phyloP scores from a whole-genome alignment of 2,888 invertebrate species.

The Parnassius glacialis region DNA sequence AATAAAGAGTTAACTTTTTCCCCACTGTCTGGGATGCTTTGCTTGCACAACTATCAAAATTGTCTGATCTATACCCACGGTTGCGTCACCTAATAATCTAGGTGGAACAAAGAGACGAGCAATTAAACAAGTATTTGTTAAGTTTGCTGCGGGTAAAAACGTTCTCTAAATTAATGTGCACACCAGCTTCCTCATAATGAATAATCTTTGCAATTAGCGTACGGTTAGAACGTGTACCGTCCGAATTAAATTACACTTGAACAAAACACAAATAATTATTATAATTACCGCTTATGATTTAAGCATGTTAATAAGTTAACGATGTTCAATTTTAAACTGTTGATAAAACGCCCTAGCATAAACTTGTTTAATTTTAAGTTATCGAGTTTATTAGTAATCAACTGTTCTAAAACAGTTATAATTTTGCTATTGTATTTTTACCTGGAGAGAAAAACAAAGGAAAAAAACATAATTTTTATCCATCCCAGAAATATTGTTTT shows the following conservation, averaged over 20 bases:
- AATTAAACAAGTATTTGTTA: slow-evolving; percentile 77
- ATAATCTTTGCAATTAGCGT: slow-evolving; percentile 74
- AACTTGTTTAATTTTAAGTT: slow-evolving; percentile 18
- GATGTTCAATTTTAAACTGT: slow-evolving; percentile 17
- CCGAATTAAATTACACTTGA: slow-evolving; percentile 16
- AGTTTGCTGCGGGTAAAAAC: slow-evolving; percentile 65
- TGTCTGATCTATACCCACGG: slow-evolving; percentile 54
- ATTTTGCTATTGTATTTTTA: too few relatives aligned
- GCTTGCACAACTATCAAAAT: slow-evolving; percentile 67
- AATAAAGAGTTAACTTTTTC: slow-evolving; percentile 48
- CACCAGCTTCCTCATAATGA: slow-evolving; percentile 74
- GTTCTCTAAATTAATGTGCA: slow-evolving; percentile 66
- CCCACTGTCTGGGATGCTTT: slow-evolving; percentile 36
- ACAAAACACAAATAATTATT: slow-evolving; percentile 18
- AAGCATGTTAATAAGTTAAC: slow-evolving; percentile 14
- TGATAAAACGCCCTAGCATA: slow-evolving; percentile 3
- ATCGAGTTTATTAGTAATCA: not conserved
- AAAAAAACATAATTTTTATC: too few relatives aligned
- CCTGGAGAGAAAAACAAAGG: too few relatives aligned
- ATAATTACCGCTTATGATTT: slow-evolving; percentile 16
- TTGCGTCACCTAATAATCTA: slow-evolving; percentile 65
- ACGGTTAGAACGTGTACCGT: slow-evolving; percentile 55
- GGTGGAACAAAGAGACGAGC: slow-evolving; percentile 68
- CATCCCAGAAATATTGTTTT: too few relatives aligned
- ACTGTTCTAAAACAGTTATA: not conserved